A percentile compares a stretch with the other conserved stretches of the same genome.
phyloP scores from a whole-genome alignment of 2,797 vertebrate species.

The Microtus obscurus region DNA sequence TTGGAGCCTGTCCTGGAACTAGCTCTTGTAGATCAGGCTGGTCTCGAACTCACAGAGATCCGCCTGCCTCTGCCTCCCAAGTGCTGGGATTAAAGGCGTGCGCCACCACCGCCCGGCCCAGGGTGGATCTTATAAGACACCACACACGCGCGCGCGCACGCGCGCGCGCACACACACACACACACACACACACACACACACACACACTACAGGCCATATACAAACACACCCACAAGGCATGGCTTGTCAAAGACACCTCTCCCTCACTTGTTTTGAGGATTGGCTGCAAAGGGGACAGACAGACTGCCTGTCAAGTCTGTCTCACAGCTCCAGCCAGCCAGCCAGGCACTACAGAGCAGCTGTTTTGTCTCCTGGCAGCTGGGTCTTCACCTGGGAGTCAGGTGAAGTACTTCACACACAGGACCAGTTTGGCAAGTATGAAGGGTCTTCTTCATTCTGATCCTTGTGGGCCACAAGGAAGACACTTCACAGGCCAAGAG shows the following conservation, averaged over 20 bases:
- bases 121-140: no score
- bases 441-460: rapidly evolving
- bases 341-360: neutral
- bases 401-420: neutral
- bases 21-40: no score
- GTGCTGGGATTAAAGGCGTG: no score
- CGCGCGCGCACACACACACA: neutral
- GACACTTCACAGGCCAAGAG: neutral
- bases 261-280: neutral
- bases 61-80: no score
- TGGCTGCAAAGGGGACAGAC: neutral
- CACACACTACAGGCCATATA: neutral
- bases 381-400: neutral
- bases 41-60: no score
- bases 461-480: rapidly evolving
- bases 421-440: no score
- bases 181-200: neutral
- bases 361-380: neutral
- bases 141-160: neutral
- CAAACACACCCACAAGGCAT: neutral
- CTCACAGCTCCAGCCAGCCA: neutral
- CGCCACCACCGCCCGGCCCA: no score
- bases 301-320: neutral
- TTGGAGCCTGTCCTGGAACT: no score
- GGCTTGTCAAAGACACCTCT: neutral